These are phyloP conservation scores for Drosophila teissieri DNA, from an alignment of 1,140 invertebrate genomes.

Conservation along the genomic window DNA sequence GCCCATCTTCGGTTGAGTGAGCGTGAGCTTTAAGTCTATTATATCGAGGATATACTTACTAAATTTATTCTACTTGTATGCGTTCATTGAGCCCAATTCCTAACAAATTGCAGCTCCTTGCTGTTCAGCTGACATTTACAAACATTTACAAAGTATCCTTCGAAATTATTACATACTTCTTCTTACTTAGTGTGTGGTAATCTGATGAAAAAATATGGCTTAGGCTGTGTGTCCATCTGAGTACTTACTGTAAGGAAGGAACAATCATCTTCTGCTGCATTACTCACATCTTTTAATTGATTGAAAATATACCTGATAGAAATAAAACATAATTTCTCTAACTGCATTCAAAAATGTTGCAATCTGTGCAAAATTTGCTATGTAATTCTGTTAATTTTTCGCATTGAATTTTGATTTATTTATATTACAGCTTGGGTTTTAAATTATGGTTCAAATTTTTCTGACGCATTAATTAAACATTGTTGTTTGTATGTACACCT, in stretches of 20 bases:
- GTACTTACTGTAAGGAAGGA: constrained; percentile 74
- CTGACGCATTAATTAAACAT: neutral
- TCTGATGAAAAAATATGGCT: constrained; percentile 24
- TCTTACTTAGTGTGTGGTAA: constrained; percentile 21
- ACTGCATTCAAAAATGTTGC: neutral
- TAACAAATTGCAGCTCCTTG: constrained; percentile 44
- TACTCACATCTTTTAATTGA: constrained; percentile 1
- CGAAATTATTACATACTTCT: constrained; percentile 24
- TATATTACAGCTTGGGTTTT: neutral
- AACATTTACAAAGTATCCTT: constrained; percentile 63
- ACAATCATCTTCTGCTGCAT: constrained; percentile 49
- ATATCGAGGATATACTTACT: constrained; percentile 55
- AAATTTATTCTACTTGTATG: constrained; percentile 32
- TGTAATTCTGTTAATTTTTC: neutral
- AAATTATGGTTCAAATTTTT: neutral
- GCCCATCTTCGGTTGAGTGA: constrained; percentile 23
- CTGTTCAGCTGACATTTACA: constrained; percentile 42
- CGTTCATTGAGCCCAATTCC: constrained; percentile 69
- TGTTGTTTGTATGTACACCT: too few relatives aligned
- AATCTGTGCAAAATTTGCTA: neutral
- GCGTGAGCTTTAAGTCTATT: constrained; percentile 42
- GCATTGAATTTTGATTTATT: constrained; percentile 28
- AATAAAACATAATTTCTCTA: neutral
- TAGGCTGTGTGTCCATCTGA: constrained; percentile 18
- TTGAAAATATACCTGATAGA: neutral